Percentiles rank a stretch among this genome's conserved stretches.
Evolutionary conservation across 2,888 invertebrate species (phyloP).

Genomic region (Lasioglossum pauxillum): DNA sequence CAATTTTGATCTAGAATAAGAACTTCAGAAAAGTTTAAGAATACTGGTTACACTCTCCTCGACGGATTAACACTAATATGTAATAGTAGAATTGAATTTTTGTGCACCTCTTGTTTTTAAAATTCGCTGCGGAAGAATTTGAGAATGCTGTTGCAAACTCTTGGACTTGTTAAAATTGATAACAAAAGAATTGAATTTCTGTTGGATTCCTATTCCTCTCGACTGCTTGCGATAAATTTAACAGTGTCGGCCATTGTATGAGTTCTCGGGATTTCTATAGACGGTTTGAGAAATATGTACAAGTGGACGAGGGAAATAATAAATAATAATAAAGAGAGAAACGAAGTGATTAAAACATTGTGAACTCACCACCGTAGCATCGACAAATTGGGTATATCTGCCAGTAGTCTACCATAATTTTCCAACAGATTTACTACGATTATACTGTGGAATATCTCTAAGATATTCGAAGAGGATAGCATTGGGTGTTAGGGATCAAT

Average conservation of each 20-base stretch:
- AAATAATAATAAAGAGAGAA: background rate
- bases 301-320: background rate
- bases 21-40: no score
- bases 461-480: background rate
- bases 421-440: background rate
- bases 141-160: background rate
- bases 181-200: background rate
- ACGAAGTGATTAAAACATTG: background rate
- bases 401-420: background rate
- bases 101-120: no score
- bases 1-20: no score
- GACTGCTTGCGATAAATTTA: background rate
- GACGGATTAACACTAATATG: no score
- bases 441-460: background rate
- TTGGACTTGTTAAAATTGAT: background rate
- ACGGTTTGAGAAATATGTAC: background rate
- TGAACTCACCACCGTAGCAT: background rate
- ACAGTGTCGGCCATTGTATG: background rate
- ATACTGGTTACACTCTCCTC: no score
- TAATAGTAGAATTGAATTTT: no score
- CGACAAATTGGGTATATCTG: background rate
- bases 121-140: no score
- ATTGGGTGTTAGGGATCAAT: slow-evolving; percentile 4
- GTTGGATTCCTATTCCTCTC: background rate
- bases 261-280: background rate